phyloP scores from a whole-genome alignment of 2,113 vertebrate species.

The Sigmodon hispidus region DNA sequence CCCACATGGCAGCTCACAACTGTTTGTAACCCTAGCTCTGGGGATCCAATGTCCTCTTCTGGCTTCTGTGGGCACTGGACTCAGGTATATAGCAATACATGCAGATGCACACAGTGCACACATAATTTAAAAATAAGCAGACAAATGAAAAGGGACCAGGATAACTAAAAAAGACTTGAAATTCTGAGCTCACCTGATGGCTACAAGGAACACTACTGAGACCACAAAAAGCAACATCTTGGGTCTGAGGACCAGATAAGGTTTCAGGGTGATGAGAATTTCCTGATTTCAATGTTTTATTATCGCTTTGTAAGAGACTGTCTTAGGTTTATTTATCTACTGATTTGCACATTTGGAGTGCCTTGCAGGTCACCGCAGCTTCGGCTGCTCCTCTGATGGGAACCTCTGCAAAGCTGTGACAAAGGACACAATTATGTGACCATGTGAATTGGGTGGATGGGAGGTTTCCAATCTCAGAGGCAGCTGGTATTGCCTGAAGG shows the following conservation, averaged over 20 bases:
- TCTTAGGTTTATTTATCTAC: background rate
- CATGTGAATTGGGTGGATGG: background rate
- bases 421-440: background rate
- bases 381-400: background rate
- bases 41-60: background rate
- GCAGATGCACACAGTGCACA: background rate
- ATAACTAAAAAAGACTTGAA: too few relatives aligned
- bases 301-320: background rate
- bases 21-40: background rate
- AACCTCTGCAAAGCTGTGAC: background rate
- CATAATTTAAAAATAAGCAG: background rate
- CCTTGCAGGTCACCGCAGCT: background rate
- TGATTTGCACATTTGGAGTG: accelerated
- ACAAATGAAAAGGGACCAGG: background rate
- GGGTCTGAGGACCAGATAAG: accelerated
- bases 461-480: background rate
- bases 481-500: accelerated
- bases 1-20: background rate
- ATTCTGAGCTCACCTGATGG: too few relatives aligned
- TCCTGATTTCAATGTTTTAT: background rate
- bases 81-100: background rate
- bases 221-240: too few relatives aligned
- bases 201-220: background rate
- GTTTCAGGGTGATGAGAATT: accelerated
- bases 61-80: background rate